Base-by-base conservation (phyloP, 2,113 vertebrate genomes). In the Rhipidura dahli region DNA sequence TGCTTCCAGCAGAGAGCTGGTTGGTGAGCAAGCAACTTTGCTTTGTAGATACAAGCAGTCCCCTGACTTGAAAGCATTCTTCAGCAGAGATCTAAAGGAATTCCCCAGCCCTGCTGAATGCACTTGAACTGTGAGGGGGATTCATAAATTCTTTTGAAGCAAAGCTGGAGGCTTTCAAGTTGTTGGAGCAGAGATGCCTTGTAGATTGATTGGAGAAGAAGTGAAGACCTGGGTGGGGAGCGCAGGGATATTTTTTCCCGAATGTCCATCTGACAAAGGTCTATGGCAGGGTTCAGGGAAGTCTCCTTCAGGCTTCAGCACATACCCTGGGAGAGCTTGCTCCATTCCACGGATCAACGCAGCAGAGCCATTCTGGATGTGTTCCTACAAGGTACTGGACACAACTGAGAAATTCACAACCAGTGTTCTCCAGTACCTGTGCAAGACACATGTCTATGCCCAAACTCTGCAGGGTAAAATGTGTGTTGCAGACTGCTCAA, bases 31-130 rank as follows among this genome's bases (percentile, higher is more conserved):
- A 78, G 88, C 68, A 93, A 83, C 82, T 93, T 89, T 86, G 83
- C 60, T 96, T 94, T 96, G 93, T 90, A 93, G 85, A 92, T 68
- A 71, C 28, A 86, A 80, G 85, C 8, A 0, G 56, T n/a, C 56
- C 84, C 68, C 76, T 53, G 68, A 94, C 83, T 96, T 96, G 68
- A 95, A 96, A 97, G 96, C 90, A 83, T 87, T 96, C 83, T 86
- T 96, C 72, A 87, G 60, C 70, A 83, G 44, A 96, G 92, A 95
- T 90, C 75, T 88, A 90, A 97, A 93, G 94, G 93, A 95, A 95
- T 96, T 96, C 61, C 92, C 87, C 68, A 22, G 39, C 81, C 83
- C 89, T 83, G 68, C 42, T 65, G 76, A 89, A 92, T n/a, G 68
- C 68, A 75, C 83, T 96, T 86, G 83, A 90, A 86, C 80, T 80